Base-by-base conservation (phyloP, 2,888 invertebrate species). In the Anorthoa munda region DNA sequence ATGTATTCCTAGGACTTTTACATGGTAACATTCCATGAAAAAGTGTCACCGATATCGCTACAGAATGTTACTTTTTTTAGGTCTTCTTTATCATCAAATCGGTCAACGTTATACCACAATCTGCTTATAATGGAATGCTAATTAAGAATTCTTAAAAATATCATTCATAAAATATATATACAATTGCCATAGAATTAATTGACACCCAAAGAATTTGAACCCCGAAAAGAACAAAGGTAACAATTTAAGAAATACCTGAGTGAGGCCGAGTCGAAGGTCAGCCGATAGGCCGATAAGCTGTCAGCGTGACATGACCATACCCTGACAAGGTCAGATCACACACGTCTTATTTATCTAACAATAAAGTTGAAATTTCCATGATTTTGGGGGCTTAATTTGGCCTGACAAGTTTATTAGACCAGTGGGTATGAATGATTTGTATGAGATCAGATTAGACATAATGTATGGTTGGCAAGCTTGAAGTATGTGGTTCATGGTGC, bases 221-320 rank as follows among this genome's bases (percentile, higher is more conserved):
- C 70, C 74, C 82, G 72, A 84, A 82, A 77, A 74, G 82, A 84
- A 84, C 86, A 81, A 84, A 86, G 82, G 72, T 77, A 79, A 63
- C 65, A 60, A 79, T 79, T 85, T 82, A 63, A 82, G 75, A 72
- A 75, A 78, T 56, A 82, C 70, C 77, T 71, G 39, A n/a, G 31
- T 67, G 88, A 92, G 92, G 91, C 84, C 85, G 87, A 79, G 46
- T 75, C 82, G 87, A 91, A 92, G 92, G 92, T 91, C 87, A 80
- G 17, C 50, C 82, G 83, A 90, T 86, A 88, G 88, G 75, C 66
- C 81, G 85, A 90, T 87, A 88, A 90, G 83, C 86, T 88, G 87
- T 88, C 91, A 87, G 81, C 86, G 81, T 86, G 87, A 89, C 89
- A 88, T 86, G 90, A 88, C 87, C 87, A 84, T 82, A 84, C 75